Base-by-base conservation (phyloP, 1,140 invertebrate species). In the Eulimnadia texana region DNA sequence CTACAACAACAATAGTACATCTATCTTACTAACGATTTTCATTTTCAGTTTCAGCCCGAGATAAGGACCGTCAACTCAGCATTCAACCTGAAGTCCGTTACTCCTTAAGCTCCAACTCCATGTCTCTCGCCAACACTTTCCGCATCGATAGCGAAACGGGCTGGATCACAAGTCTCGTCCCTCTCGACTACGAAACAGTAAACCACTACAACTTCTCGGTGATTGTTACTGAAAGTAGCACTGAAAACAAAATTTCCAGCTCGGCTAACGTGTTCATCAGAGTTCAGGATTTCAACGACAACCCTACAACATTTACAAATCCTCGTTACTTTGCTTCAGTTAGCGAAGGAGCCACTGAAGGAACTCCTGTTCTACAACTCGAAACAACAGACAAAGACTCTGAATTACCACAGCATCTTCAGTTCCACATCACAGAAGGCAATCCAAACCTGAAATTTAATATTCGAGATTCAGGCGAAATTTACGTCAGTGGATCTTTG, bases 241-340 rank as follows among this genome's bases (percentile, higher is more conserved):
- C 78, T 60, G 84, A 85, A 10, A 64, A 67, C 10, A 84, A 83
- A 67, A 82, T 85, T 64, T 80, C 80, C 33, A 78, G 85, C 0
- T 77, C 83, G 61, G 84, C 85, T 1, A 80, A 79, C 19, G 83
- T 94, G 3, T 75, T 84, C 20, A 80, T 95, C 42, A 81, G 83
- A 59, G 73, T 93, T 10, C 79, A 84, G 64, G 88, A 91, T 72
- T 88, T 87, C 71, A 93, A 94, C 73, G 91, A 95, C 71, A 91
- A 90, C 72, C 81, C 86, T 13, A 86, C 90, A 0, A 68, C 75
- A 20, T 94, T 94, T 72, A 78, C 80, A 23, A 77, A 83, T 63
- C 70, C 77, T 16, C 72, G 74, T 42, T 88, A 90, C 67, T 72
- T 80, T 66, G 81, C 84, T 1, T 72, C 79, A 63, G 72, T 91